These are phyloP conservation scores for Marisa cornuarietis DNA, from an alignment of 1,140 invertebrate genomes.

Conservation along the genomic window DNA sequence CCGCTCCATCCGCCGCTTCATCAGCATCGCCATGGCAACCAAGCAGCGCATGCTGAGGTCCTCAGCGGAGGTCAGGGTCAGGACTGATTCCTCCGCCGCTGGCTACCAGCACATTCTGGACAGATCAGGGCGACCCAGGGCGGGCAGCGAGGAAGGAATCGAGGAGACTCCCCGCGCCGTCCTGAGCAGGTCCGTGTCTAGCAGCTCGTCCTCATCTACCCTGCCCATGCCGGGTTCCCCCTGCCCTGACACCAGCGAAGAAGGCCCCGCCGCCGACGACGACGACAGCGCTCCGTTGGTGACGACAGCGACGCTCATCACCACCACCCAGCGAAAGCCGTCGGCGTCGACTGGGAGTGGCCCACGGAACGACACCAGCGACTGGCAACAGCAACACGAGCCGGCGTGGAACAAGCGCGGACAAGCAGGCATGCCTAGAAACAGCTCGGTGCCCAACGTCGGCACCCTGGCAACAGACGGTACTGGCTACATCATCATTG, in stretches of 20 bases:
- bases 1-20: constrained; percentile 32
- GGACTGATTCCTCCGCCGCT: not conserved
- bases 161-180: not conserved
- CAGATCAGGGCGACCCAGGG: not conserved
- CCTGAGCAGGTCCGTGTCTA: constrained; percentile 2
- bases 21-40: constrained; percentile 31
- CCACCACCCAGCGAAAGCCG: no score
- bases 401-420: not conserved
- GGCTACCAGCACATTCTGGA: constrained; percentile 10
- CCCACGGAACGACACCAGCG: not conserved
- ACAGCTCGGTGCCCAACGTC: constrained; percentile 8
- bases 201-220: constrained; percentile 3
- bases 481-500: not conserved
- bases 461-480: not conserved
- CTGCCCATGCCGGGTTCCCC: no score
- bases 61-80: not conserved
- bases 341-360: not conserved
- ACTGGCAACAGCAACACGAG: not conserved
- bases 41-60: not conserved
- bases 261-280: no score
- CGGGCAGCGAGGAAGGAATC: not conserved
- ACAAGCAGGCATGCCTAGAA: not conserved
- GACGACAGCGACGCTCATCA: no score
- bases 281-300: no score
- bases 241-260: no score